Evolutionary conservation across 1,140 invertebrate species (phyloP).

Genomic region (Anagrus nilaparvatae): DNA sequence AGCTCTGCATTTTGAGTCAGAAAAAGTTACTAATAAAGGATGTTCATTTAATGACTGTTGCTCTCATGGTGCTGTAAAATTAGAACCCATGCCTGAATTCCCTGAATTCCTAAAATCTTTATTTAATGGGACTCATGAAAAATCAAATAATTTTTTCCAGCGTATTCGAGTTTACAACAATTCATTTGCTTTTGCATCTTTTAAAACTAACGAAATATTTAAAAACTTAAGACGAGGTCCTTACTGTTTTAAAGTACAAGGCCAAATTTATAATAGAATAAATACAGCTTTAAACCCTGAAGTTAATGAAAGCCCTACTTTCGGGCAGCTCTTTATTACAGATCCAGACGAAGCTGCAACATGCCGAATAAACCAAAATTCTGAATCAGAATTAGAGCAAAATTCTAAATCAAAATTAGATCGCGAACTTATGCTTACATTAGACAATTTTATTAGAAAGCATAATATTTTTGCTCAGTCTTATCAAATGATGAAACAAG

Average conservation of each 20-base stretch:
- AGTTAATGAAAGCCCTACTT: not conserved
- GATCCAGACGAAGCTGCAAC: conserved; percentile 11
- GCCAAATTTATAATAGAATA: not conserved
- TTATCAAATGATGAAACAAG: conserved; percentile 10
- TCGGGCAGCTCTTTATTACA: conserved; percentile 12
- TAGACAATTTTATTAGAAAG: conserved; percentile 8
- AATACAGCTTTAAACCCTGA: conserved; percentile 4
- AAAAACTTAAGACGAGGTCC: not conserved
- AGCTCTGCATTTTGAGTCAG: conserved; percentile 1
- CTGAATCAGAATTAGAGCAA: no score
- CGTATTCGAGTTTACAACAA: conserved; percentile 1
- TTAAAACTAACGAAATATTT: not conserved
- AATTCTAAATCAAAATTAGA: conserved; percentile 2
- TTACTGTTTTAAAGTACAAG: conserved; percentile 3
- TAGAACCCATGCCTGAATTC: not conserved
- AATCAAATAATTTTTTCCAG: conserved; percentile 2
- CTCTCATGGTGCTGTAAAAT: conserved; percentile 1
- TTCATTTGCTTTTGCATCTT: not conserved
- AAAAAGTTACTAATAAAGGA: conserved; percentile 9
- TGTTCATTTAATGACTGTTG: conserved; percentile 4
- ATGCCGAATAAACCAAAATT: conserved; percentile 4
- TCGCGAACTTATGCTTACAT: not conserved
- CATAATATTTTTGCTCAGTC: conserved; percentile 10
- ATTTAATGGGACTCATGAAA: not conserved
- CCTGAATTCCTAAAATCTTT: not conserved